Percentiles rank a stretch among this genome's conserved stretches.
phyloP scores from a whole-genome alignment of 2,113 vertebrate genomes.

The Salvator merianae region DNA sequence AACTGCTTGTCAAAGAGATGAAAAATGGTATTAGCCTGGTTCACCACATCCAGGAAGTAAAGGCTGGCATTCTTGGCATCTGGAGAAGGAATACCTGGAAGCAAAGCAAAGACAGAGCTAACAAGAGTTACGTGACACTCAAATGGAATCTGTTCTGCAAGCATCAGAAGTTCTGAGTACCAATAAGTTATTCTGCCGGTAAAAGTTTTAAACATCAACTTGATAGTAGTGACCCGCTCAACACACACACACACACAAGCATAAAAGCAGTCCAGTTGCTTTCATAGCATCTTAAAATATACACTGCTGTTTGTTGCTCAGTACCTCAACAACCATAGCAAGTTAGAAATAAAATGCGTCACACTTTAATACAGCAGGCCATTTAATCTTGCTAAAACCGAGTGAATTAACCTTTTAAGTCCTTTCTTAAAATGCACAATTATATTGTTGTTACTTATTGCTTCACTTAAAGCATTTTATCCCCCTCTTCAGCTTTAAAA shows the following conservation, averaged over 20 bases:
- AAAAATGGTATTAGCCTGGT: slow-evolving; percentile 98
- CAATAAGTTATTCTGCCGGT: not conserved
- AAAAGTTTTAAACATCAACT: too few species aligned
- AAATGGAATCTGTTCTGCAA: not conserved
- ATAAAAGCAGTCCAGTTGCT: too few species aligned
- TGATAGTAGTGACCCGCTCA: too few species aligned
- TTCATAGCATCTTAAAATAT: not conserved
- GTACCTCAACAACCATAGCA: not conserved
- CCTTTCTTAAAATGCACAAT: not conserved
- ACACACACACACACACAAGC: too few species aligned
- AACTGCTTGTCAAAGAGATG: slow-evolving; percentile 99
- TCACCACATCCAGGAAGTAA: slow-evolving; percentile 98
- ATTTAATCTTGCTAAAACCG: too few species aligned
- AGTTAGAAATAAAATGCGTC: not conserved
- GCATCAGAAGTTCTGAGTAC: not conserved
- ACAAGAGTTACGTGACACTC: not conserved
- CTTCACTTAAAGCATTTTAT: too few species aligned
- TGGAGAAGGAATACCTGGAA: slow-evolving; percentile 92
- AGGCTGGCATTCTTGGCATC: slow-evolving; percentile 96
- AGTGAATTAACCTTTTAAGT: not conserved
- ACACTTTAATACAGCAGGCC: not conserved
- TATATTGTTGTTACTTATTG: not conserved
- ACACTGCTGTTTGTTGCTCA: not conserved
- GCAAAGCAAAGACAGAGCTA: slow-evolving; percentile 8
- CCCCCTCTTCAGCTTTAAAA: too few species aligned